Evolutionary conservation across 2,888 invertebrate genomes (phyloP).

Genomic region (Oxystoma pomonae): DNA sequence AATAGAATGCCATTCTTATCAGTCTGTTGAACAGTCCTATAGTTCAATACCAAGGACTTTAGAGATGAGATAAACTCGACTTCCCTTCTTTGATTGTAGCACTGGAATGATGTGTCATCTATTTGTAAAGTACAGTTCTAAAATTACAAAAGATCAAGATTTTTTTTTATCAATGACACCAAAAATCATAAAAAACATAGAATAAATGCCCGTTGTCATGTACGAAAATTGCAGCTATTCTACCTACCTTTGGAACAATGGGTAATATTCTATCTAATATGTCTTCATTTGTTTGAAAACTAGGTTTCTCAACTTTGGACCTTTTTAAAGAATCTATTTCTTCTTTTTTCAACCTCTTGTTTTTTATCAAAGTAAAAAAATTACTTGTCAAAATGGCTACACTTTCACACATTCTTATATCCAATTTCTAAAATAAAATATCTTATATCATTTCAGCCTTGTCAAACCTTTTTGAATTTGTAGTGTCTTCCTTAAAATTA

Average conservation of each 20-base stretch:
- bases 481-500: too few species aligned
- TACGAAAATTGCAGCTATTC: too few species aligned
- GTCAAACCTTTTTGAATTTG: too few species aligned
- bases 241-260: conserved; percentile 78
- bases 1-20: conserved; percentile 52
- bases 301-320: neutral
- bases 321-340: conserved; percentile 19
- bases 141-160: conserved; percentile 33
- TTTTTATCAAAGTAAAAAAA: conserved; percentile 53
- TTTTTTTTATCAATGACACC: conserved; percentile 12
- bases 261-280: conserved; percentile 56
- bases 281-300: neutral
- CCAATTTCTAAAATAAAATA: conserved; percentile 59
- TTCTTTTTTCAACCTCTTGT: conserved; percentile 36
- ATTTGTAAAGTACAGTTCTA: conserved; percentile 68
- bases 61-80: conserved; percentile 64
- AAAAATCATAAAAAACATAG: too few species aligned
- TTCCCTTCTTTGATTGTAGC: conserved; percentile 64
- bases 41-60: conserved; percentile 38
- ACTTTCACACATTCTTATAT: conserved; percentile 57
- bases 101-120: conserved; percentile 66
- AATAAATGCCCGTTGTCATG: too few species aligned
- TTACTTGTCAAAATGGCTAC: conserved; percentile 56
- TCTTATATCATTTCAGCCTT: too few species aligned
- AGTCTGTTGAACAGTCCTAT: conserved; percentile 34